A percentile compares a stretch with the other conserved stretches of the same genome.
phyloP scores from a whole-genome alignment of 2,888 invertebrate genomes.

The Cryptocephalus primarius region DNA sequence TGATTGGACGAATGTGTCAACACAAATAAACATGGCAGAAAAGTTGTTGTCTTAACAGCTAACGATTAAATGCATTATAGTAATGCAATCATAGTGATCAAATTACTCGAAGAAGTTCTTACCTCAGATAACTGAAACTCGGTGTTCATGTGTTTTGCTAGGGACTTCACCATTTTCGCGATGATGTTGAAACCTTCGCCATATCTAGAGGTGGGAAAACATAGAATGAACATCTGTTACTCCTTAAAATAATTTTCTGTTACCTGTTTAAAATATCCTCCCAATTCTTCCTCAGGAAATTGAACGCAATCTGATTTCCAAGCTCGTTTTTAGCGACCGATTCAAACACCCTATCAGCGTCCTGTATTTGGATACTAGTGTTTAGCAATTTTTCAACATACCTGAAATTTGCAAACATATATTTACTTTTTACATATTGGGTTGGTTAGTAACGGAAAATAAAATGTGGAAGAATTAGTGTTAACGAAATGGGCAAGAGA shows the following conservation, averaged over 20 bases:
- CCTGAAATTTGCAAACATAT: conserved; percentile 21
- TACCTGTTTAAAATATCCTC: conserved; percentile 20
- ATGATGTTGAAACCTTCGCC: conserved; percentile 46
- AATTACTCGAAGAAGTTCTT: conserved; percentile 4
- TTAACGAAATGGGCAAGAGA: neutral
- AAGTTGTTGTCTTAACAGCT: too few species aligned
- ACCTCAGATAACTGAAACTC: conserved; percentile 33
- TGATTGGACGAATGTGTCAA: too few species aligned
- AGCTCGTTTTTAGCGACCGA: conserved; percentile 47
- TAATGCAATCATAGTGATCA: too few species aligned
- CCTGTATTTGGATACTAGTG: conserved; percentile 50
- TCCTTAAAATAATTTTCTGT: neutral
- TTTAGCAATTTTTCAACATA: conserved; percentile 24
- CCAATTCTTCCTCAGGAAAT: conserved; percentile 45
- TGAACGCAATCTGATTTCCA: conserved; percentile 50
- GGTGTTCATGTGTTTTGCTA: conserved; percentile 44
- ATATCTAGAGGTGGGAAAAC: conserved; percentile 32
- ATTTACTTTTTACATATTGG: conserved; percentile 15
- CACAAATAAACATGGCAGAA: too few species aligned
- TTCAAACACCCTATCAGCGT: conserved; percentile 46
- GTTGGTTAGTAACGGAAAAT: conserved; percentile 8
- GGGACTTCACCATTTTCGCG: conserved; percentile 41
- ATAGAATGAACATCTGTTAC: neutral
- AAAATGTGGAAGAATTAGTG: neutral
- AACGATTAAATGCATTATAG: too few species aligned